phyloP scores from a whole-genome alignment of 2,113 vertebrate species.

The Myotis yumanensis region DNA sequence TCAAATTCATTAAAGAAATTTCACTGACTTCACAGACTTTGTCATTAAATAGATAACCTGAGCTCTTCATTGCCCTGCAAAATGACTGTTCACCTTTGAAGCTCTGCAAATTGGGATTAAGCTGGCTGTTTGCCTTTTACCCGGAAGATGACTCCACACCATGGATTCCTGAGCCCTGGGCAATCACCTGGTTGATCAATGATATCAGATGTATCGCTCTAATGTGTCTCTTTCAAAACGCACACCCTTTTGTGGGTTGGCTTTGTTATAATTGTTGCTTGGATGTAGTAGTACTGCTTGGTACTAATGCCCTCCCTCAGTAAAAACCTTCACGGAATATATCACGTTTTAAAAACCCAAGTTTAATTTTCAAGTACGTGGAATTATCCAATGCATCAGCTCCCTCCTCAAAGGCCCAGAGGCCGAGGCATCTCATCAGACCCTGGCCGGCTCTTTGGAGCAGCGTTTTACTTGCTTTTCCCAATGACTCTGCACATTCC shows the following conservation, averaged over 20 bases:
- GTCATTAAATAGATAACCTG: conserved; percentile 86
- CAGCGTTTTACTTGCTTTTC: conserved; percentile 32
- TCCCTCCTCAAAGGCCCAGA: background rate
- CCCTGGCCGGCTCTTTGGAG: background rate
- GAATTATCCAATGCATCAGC: background rate
- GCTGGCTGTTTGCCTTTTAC: conserved; percentile 75
- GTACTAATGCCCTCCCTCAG: background rate
- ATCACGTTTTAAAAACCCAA: background rate
- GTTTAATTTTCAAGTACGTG: background rate
- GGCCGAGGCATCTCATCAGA: background rate
- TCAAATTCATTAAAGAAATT: conserved; percentile 92
- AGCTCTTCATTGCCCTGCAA: conserved; percentile 80
- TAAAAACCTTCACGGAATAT: background rate
- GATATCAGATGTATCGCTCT: conserved; percentile 27
- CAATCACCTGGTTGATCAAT: conserved; percentile 7
- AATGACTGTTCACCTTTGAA: conserved; percentile 85
- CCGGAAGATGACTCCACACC: conserved; percentile 51
- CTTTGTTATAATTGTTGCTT: background rate
- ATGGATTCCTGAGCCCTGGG: conserved; percentile 1
- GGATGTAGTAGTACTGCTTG: background rate
- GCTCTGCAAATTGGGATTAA: conserved; percentile 83
- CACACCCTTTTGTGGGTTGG: background rate
- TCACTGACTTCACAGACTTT: conserved; percentile 85
- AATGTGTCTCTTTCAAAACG: background rate
- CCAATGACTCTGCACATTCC: conserved; percentile 53